Conservation (phyloP, 1,140 invertebrate genomes). For the Ips typographus region DNA sequence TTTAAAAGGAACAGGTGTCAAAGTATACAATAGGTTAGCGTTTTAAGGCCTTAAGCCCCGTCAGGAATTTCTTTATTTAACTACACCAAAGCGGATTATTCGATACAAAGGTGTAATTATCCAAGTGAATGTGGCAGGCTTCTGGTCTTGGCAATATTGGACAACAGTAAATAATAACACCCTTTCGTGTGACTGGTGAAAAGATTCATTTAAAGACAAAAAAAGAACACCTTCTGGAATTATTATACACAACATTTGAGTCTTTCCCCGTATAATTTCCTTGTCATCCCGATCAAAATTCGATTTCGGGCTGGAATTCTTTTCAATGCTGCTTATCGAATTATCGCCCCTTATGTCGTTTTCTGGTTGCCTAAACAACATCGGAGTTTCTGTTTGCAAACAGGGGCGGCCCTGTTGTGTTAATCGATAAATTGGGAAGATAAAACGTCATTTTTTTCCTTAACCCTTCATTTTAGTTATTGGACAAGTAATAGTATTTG, state of each 20-base stretch:
- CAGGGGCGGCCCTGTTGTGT: slow-evolving; percentile 8
- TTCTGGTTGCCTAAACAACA: slow-evolving; percentile 33
- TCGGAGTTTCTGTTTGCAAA: slow-evolving; percentile 18
- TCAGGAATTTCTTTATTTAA: too few species aligned
- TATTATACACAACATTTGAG: slow-evolving; percentile 3
- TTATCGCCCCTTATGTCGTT: slow-evolving; percentile 32
- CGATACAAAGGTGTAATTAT: too few species aligned
- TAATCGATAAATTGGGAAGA: slow-evolving; percentile 17
- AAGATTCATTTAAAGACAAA: neutral
- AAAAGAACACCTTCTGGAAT: neutral
- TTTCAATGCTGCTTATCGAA: slow-evolving; percentile 31
- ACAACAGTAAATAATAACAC: too few species aligned
- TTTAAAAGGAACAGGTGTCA: too few species aligned
- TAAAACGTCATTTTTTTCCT: neutral
- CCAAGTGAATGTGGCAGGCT: too few species aligned
- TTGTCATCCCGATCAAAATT: slow-evolving; percentile 31
- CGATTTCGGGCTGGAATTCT: slow-evolving; percentile 28
- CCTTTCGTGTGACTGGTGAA: too few species aligned
- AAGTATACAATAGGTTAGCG: too few species aligned
- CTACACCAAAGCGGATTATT: too few species aligned
- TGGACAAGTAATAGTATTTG: neutral
- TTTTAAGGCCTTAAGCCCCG: too few species aligned
- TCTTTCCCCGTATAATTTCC: slow-evolving; percentile 27
- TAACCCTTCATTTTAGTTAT: slow-evolving; percentile 1
- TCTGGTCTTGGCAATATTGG: too few species aligned